Conservation (phyloP, 2,888 invertebrate species). For the Hoplodrina ambigua region DNA sequence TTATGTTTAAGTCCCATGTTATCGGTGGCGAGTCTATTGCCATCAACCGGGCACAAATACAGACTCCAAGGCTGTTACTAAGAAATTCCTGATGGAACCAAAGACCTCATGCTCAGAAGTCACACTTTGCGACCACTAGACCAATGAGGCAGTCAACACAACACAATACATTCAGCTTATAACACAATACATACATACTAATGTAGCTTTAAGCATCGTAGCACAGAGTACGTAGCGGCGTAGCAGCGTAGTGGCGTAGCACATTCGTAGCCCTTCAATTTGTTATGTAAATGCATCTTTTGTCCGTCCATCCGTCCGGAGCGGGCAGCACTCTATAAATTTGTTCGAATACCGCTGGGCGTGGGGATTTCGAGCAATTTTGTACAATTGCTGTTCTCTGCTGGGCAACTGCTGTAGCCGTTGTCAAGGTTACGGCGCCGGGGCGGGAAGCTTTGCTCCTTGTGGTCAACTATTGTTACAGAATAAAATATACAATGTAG, state of each 20-base stretch:
- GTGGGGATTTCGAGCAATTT: slow-evolving; percentile 74
- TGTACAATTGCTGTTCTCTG: slow-evolving; percentile 68
- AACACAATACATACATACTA: slow-evolving; percentile 12
- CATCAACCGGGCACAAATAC: too few species aligned
- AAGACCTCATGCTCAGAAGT: too few species aligned
- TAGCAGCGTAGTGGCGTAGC: slow-evolving; percentile 56
- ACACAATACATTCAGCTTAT: slow-evolving; percentile 2
- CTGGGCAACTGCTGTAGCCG: slow-evolving; percentile 45
- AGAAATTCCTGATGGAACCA: too few species aligned
- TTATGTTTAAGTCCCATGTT: too few species aligned
- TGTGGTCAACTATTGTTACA: slow-evolving; percentile 22
- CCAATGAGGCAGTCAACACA: too few species aligned
- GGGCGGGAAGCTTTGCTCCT: slow-evolving; percentile 20
- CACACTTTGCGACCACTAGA: too few species aligned
- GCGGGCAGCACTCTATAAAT: slow-evolving; percentile 77
- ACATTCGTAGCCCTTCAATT: slow-evolving; percentile 86
- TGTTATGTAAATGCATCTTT: slow-evolving; percentile 89
- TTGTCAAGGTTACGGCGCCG: slow-evolving; percentile 54
- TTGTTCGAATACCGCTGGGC: slow-evolving; percentile 73
- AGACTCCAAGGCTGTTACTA: too few species aligned
- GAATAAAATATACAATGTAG: slow-evolving; percentile 13
- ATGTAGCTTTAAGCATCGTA: slow-evolving; percentile 38
- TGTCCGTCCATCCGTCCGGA: slow-evolving; percentile 78
- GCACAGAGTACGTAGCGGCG: slow-evolving; percentile 43
- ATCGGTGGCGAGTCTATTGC: too few species aligned